These are phyloP conservation scores for Trissolcus basalis DNA, from an alignment of 1,140 invertebrate genomes.

Conservation along the genomic window DNA sequence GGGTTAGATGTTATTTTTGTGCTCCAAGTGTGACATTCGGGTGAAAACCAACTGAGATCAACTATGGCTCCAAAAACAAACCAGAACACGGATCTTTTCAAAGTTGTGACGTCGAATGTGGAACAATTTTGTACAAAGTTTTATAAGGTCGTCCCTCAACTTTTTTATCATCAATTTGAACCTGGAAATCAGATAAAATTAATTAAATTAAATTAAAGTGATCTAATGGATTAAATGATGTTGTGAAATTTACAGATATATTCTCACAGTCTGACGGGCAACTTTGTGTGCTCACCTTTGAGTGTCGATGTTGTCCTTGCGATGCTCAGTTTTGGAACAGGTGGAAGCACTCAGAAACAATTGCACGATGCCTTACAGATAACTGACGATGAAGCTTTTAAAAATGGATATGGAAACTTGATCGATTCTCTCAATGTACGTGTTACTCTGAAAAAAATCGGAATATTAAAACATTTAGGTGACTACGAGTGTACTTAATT, in stretches of 20 bases:
- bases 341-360: slow-evolving; percentile 44
- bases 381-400: slow-evolving; percentile 12
- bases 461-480: slow-evolving; percentile 1
- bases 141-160: slow-evolving; percentile 12
- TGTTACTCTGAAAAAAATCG: slow-evolving; percentile 15
- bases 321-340: slow-evolving; percentile 55
- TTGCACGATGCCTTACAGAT: slow-evolving; percentile 43
- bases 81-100: background rate
- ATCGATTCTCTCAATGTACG: slow-evolving; percentile 56
- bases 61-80: background rate
- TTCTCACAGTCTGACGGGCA: background rate
- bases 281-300: slow-evolving; percentile 35
- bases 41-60: background rate
- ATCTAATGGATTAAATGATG: background rate
- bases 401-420: slow-evolving; percentile 44
- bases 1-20: background rate
- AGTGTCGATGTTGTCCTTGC: slow-evolving; percentile 26
- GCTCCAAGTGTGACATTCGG: background rate
- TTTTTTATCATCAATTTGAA: background rate
- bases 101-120: background rate
- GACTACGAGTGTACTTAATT: background rate
- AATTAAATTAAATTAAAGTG: too few species aligned
- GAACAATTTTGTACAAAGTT: slow-evolving; percentile 9
- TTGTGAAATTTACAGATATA: slow-evolving; percentile 16
- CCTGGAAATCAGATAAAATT: background rate